A percentile compares a stretch with the other conserved stretches of the same genome.
phyloP scores from a whole-genome alignment of 2,888 invertebrate species.

The Chaitophorus viminalis region DNA sequence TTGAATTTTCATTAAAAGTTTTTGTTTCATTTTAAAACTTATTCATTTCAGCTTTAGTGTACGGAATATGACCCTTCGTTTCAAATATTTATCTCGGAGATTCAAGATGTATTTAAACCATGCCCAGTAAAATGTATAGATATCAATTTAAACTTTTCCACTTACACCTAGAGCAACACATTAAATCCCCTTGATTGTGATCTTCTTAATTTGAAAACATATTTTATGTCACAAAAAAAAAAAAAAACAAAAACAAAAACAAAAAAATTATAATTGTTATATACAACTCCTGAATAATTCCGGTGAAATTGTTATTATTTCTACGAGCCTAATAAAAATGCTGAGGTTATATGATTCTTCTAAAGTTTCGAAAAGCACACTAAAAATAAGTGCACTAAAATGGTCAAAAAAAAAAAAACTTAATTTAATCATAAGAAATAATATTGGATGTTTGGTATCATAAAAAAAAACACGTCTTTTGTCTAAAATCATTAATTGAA shows the following conservation, averaged over 20 bases:
- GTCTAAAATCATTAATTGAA: no score
- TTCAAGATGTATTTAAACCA: conserved; percentile 3
- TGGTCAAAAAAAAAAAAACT: no score
- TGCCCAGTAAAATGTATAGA: conserved; percentile 15
- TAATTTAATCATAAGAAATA: no score
- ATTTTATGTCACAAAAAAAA: conserved; percentile 8
- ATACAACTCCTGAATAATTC: neutral
- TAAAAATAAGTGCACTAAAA: no score
- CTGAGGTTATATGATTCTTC: no score
- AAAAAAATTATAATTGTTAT: neutral
- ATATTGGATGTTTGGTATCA: no score
- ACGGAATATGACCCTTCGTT: conserved; percentile 1
- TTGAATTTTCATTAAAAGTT: conserved; percentile 36
- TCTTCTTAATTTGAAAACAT: neutral
- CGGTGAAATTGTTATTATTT: no score
- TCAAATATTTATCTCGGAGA: conserved; percentile 25
- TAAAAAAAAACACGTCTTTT: no score
- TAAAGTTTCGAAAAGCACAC: no score
- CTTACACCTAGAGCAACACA: conserved; percentile 21
- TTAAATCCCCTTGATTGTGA: conserved; percentile 4
- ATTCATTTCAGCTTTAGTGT: neutral
- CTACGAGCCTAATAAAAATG: no score
- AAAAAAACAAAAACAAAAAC: neutral
- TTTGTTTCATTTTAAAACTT: conserved; percentile 21
- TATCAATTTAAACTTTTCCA: conserved; percentile 34